These are phyloP conservation scores for Camponotus vicinus DNA, from an alignment of 1,140 invertebrate genomes.

Conservation along the genomic window DNA sequence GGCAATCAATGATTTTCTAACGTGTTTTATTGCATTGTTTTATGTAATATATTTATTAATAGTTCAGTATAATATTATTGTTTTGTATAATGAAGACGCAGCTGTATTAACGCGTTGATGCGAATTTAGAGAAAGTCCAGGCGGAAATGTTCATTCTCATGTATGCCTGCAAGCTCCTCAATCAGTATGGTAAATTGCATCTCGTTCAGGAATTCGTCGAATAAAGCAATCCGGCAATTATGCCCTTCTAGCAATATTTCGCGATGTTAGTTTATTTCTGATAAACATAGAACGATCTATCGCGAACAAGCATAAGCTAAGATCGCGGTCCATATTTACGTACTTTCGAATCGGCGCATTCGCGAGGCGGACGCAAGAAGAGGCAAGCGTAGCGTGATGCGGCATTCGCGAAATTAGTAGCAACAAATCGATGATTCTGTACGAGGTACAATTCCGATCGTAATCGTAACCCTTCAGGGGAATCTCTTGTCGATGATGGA, in stretches of 20 bases:
- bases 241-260: background rate
- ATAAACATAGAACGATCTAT: background rate
- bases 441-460: constrained; percentile 26
- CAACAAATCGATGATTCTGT: constrained; percentile 17
- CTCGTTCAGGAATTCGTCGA: constrained; percentile 15
- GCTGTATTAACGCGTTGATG: background rate
- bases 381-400: constrained; percentile 21
- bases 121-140: constrained; percentile 40
- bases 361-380: background rate
- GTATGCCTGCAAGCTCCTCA: constrained; percentile 39
- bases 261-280: constrained; percentile 22
- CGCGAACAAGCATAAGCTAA: background rate
- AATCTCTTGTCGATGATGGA: constrained; percentile 1
- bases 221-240: constrained; percentile 22
- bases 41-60: background rate
- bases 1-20: background rate
- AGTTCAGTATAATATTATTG: background rate
- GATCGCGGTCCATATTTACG: constrained; percentile 10
- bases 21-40: background rate
- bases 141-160: constrained; percentile 21
- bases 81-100: background rate
- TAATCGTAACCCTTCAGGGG: constrained; percentile 28
- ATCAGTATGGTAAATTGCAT: constrained; percentile 21
- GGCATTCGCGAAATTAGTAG: constrained; percentile 41
- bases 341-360: constrained; percentile 32